Percentiles rank a stretch among this genome's conserved stretches.
Evolutionary conservation across 2,113 vertebrate species (phyloP).

Genomic region (Chascanopsetta lugubris): DNA sequence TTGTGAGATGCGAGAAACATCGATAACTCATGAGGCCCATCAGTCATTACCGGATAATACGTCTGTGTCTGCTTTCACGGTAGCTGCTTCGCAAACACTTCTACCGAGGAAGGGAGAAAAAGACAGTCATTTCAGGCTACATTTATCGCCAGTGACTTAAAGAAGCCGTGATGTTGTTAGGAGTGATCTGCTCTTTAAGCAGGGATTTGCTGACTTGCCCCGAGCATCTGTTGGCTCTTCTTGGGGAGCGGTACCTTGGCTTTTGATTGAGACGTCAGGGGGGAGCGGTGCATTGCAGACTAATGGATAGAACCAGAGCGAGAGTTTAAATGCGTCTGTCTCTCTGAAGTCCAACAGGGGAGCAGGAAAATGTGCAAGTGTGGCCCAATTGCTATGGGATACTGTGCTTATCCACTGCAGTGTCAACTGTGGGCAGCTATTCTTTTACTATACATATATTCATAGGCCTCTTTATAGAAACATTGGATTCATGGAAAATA

Average conservation of each 20-base stretch:
- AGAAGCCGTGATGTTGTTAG: slow-evolving; percentile 49
- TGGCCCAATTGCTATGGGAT: slow-evolving; percentile 21
- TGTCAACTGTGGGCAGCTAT: slow-evolving; percentile 35
- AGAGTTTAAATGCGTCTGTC: slow-evolving; percentile 17
- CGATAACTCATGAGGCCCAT: slow-evolving; percentile 38
- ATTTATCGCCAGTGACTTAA: slow-evolving; percentile 57
- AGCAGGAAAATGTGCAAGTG: slow-evolving; percentile 7
- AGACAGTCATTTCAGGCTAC: slow-evolving; percentile 76
- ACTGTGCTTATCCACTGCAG: slow-evolving; percentile 42
- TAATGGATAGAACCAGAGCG: slow-evolving; percentile 33
- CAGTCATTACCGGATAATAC: slow-evolving; percentile 51
- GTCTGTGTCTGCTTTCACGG: slow-evolving; percentile 60
- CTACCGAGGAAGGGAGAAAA: slow-evolving; percentile 8
- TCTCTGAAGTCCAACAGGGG: slow-evolving; percentile 23
- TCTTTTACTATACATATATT: slow-evolving; percentile 71
- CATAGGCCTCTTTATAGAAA: slow-evolving; percentile 55
- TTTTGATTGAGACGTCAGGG: slow-evolving; percentile 59
- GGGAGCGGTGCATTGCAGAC: slow-evolving; percentile 34
- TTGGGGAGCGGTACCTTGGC: slow-evolving; percentile 43
- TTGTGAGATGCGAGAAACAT: slow-evolving; percentile 14
- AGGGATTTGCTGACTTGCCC: slow-evolving; percentile 39
- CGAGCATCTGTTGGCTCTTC: slow-evolving; percentile 38
- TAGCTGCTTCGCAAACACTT: slow-evolving; percentile 56
- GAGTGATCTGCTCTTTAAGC: slow-evolving; percentile 57
- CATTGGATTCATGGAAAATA: slow-evolving; percentile 44